Evolutionary conservation across 2,113 vertebrate genomes (phyloP).

Genomic region (Phalacrocorax aristotelis): DNA sequence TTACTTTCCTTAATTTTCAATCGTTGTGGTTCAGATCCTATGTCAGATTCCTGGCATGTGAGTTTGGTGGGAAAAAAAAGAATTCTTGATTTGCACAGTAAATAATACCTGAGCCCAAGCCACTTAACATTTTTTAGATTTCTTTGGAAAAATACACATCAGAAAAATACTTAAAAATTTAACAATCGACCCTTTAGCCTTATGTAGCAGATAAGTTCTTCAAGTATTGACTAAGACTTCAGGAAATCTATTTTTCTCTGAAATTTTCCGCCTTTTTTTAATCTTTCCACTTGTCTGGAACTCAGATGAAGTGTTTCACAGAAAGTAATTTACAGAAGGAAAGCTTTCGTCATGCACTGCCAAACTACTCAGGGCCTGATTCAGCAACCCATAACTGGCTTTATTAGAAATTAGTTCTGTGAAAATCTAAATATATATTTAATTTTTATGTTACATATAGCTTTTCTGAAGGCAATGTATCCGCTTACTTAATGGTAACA

Average conservation of each 20-base stretch:
- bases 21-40: constrained; percentile 10
- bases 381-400: neutral
- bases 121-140: constrained; percentile 36
- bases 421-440: neutral
- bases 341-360: neutral
- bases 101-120: neutral
- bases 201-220: neutral
- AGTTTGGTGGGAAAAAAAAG: neutral
- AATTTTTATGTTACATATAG: neutral
- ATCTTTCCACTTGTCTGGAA: constrained; percentile 1
- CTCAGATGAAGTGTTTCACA: neutral
- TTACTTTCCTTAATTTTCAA: constrained; percentile 48
- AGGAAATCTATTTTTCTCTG: neutral
- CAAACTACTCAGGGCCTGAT: neutral
- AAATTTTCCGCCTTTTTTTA: constrained; percentile 3
- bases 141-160: neutral
- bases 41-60: constrained; percentile 38
- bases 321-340: neutral
- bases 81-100: constrained; percentile 31
- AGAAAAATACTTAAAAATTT: neutral
- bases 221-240: neutral
- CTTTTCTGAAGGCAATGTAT: neutral
- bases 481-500: neutral
- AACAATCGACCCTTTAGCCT: neutral
- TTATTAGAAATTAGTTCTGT: neutral